These are phyloP conservation scores for Pelecanoides urinatrix DNA, from an alignment of 2,113 vertebrate species.

Conservation along the genomic window DNA sequence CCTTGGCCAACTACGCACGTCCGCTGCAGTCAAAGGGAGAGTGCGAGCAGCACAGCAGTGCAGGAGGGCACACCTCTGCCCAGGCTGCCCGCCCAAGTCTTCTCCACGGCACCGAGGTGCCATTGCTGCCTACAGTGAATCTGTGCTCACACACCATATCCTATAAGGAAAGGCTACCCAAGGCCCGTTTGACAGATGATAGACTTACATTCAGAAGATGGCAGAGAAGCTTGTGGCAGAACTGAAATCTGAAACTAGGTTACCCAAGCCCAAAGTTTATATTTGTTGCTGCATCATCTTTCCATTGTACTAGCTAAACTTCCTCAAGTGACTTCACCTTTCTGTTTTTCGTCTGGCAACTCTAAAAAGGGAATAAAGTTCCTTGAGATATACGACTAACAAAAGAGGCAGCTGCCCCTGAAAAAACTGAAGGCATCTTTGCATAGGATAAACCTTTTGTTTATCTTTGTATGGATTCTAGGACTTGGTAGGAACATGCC, in stretches of 20 bases:
- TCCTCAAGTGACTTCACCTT: neutral
- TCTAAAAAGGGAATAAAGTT: neutral
- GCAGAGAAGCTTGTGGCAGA: neutral
- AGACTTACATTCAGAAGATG: neutral
- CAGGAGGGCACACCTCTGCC: neutral
- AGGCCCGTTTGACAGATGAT: neutral
- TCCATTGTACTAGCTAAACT: neutral
- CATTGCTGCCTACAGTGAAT: neutral
- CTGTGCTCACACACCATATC: neutral
- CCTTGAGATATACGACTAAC: neutral
- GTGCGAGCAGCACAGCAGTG: neutral
- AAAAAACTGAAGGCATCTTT: neutral
- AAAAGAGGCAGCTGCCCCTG: neutral
- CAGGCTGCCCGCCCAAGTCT: neutral
- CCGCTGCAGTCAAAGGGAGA: neutral
- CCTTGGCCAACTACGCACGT: neutral
- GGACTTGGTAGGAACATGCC: slow-evolving; percentile 10
- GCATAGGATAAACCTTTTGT: neutral
- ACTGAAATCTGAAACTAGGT: neutral
- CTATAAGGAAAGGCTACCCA: neutral
- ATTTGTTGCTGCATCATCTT: neutral
- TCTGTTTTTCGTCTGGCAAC: neutral
- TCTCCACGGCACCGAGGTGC: too few species aligned
- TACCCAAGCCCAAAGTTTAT: neutral
- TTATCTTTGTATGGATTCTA: neutral